Percentiles rank a stretch among this genome's conserved stretches.
Evolutionary conservation across 2,888 invertebrate genomes (phyloP).

Genomic region (Philereme transversata): DNA sequence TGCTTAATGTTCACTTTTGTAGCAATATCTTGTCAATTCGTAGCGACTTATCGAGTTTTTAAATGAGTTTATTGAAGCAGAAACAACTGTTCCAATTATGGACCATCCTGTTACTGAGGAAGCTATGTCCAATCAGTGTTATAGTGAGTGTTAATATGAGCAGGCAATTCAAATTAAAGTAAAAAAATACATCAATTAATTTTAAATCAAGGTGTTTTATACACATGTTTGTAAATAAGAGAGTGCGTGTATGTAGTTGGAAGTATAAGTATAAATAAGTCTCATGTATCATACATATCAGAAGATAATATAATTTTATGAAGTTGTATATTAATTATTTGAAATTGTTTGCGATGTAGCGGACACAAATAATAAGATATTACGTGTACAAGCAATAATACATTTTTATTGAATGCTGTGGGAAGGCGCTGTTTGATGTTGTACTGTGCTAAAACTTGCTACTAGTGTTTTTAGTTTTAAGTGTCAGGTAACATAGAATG

Average conservation of each 20-base stretch:
- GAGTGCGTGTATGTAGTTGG: conserved; percentile 7
- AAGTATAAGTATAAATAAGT: conserved; percentile 25
- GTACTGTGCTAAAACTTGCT: conserved; percentile 77
- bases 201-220: not conserved
- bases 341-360: conserved; percentile 77
- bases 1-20: too few relatives aligned
- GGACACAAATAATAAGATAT: conserved; percentile 63
- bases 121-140: too few relatives aligned
- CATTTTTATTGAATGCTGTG: conserved; percentile 76
- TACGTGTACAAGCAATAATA: conserved; percentile 84
- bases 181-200: not conserved
- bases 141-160: too few relatives aligned
- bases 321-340: conserved; percentile 52
- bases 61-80: too few relatives aligned
- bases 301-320: conserved; percentile 44
- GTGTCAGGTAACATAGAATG: conserved; percentile 14
- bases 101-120: too few relatives aligned
- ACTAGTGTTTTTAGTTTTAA: conserved; percentile 57
- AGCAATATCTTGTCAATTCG: too few relatives aligned
- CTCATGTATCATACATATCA: conserved; percentile 46
- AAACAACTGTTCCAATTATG: too few relatives aligned
- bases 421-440: conserved; percentile 74
- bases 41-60: too few relatives aligned
- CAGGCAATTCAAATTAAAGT: not conserved
- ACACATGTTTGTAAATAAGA: conserved; percentile 15